A percentile compares a stretch with the other conserved stretches of the same genome.
phyloP scores from a whole-genome alignment of 2,113 vertebrate species.

The Crocuta crocuta region DNA sequence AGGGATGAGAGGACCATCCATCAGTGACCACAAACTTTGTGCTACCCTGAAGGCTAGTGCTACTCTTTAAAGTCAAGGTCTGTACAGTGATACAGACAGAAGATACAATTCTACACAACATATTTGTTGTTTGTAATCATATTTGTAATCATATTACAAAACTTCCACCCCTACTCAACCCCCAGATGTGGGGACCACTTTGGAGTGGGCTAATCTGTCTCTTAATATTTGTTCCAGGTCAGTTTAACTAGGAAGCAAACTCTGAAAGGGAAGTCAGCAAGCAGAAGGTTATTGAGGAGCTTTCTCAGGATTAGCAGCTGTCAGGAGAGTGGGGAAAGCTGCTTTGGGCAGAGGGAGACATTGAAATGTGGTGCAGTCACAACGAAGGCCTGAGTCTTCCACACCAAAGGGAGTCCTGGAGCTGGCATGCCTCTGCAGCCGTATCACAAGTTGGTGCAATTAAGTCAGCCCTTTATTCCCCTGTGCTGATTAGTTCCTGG shows the following conservation, averaged over 20 bases:
- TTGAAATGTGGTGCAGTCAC: background rate
- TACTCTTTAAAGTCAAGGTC: background rate
- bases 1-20: background rate
- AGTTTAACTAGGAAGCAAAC: background rate
- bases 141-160: background rate
- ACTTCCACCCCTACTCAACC: accelerated
- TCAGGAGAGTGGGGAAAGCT: background rate
- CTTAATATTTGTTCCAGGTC: background rate
- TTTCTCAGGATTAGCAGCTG: background rate
- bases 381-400: accelerated
- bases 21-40: background rate
- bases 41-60: background rate
- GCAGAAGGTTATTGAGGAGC: background rate
- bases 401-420: background rate
- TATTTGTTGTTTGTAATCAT: too few species aligned
- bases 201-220: background rate
- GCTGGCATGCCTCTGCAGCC: background rate
- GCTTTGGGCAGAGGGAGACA: background rate
- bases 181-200: background rate
- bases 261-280: background rate
- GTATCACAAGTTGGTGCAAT: background rate
- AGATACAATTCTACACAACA: background rate
- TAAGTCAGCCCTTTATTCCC: background rate
- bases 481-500: background rate
- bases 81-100: background rate